Evolutionary conservation across 2,888 invertebrate genomes (phyloP), one percentile per base, ranked within the genome.

Genomic region (Phengaris arion): DNA sequence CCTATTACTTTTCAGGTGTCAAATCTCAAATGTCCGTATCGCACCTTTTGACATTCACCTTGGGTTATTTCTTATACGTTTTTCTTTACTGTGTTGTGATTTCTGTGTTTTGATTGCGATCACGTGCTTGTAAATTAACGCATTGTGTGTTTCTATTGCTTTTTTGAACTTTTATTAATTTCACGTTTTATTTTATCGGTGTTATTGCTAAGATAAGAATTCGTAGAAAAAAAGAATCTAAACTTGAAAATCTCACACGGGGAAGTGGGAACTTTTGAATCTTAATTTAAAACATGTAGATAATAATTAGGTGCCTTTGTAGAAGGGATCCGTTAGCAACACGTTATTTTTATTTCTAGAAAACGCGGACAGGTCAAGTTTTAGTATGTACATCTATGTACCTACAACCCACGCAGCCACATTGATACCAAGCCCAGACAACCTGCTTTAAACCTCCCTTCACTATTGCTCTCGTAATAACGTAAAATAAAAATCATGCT

Each of bases 1-100:
- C 87, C 93, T 48, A 87, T 85, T 79, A 87, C 79, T 35, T 94
- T 94, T 80, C 94, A 94, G 91, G 93, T 93, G 83, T 79, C 79
- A 64, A 68, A 57, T 10, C 64, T 64, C 35, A 35, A 64, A 64
- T 15, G 10, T 59, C 59, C 64, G 35, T 64, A 64, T 55, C n/a
- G 55, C 46, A 74, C 73, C 54, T 55, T 9, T 13, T 74, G 73
- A 45, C 12, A 45, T 64, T 64, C 72, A 54, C 52, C 54, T 74
- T 57, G 68, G 52, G 12, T n/a, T 13, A 73, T 73, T n/a, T 48
- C 48, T 6, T 48, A 48, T 10, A 64, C 45, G 48, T 12, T 69
- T 46, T 69, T 35, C 15, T 22, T 22, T 15, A 10, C 10, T 52
- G 12, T 35, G 52, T 52, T 72, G 51, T 35, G 52, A 45, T 55